Evolutionary conservation across 92 coral and sea anemone species (phyloP).

Genomic region (Scolanthus callimorphus): DNA sequence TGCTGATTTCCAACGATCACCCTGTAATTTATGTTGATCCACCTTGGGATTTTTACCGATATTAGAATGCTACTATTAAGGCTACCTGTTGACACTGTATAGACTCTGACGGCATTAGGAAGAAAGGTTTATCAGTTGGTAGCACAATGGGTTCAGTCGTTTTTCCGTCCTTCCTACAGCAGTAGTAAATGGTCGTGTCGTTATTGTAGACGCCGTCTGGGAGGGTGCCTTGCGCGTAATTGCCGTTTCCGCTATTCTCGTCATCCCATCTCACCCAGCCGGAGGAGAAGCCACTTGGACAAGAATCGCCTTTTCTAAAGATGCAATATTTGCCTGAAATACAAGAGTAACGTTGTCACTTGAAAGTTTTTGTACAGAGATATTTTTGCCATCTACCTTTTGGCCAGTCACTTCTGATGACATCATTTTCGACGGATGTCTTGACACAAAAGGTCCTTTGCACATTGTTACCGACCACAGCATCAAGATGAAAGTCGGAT

Average conservation of each 20-base stretch:
- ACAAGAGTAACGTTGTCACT: too few species aligned
- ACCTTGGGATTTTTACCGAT: too few species aligned
- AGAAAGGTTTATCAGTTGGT: conserved; percentile 44
- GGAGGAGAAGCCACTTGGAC: conserved; percentile 16
- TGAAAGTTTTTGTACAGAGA: too few species aligned
- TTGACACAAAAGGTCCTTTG: too few species aligned
- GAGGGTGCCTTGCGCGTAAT: conserved; percentile 2
- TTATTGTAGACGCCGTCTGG: conserved; percentile 43
- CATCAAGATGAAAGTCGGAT: too few species aligned
- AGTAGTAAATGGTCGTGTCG: conserved; percentile 30
- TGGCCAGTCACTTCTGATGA: too few species aligned
- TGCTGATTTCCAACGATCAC: too few species aligned
- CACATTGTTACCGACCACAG: too few species aligned
- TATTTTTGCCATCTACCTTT: too few species aligned
- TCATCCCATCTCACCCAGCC: conserved; percentile 55
- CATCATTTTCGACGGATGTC: too few species aligned
- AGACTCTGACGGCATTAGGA: conserved; percentile 30
- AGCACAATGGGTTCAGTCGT: conserved; percentile 18
- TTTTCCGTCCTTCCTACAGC: conserved; percentile 30
- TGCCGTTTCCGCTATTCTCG: conserved; percentile 19
- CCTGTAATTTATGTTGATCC: too few species aligned
- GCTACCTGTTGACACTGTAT: conserved; percentile 32
- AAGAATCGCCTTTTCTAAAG: conserved; percentile 28
- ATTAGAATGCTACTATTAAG: too few species aligned
- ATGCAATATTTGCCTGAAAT: conserved; percentile 51